Conservation (phyloP, 1,140 invertebrate species). For the Lamellibrachia luymesi region DNA sequence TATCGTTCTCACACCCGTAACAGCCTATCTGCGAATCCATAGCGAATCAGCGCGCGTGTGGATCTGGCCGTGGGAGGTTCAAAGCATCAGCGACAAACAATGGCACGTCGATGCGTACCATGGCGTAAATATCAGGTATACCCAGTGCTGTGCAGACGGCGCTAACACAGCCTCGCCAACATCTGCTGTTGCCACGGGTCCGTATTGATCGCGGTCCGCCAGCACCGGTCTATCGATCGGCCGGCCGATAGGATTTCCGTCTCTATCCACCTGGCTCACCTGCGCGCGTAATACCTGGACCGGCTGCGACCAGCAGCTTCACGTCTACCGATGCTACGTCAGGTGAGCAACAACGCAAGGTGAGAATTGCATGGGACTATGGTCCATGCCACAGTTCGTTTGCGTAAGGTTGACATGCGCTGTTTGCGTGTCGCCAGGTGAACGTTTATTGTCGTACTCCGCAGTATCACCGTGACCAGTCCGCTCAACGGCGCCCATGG, state of each 20-base stretch:
- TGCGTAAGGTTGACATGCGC: background rate
- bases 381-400: background rate
- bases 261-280: background rate
- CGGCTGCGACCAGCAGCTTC: too few relatives aligned
- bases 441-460: background rate
- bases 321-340: background rate
- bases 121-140: background rate
- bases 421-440: background rate
- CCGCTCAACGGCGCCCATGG: background rate
- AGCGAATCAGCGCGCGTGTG: background rate
- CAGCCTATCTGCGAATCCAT: background rate
- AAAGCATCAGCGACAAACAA: background rate
- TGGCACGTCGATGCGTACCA: background rate
- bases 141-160: background rate
- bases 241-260: background rate
- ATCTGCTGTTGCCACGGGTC: background rate
- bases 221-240: background rate
- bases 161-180: background rate
- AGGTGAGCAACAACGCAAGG: background rate
- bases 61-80: background rate
- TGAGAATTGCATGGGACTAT: background rate
- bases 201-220: background rate
- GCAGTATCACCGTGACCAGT: background rate
- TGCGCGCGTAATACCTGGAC: background rate
- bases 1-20: background rate